These are phyloP conservation scores for rat (Rattus norvegicus) DNA, from an alignment of 2,113 vertebrate species.

Conservation along the genomic window DNA sequence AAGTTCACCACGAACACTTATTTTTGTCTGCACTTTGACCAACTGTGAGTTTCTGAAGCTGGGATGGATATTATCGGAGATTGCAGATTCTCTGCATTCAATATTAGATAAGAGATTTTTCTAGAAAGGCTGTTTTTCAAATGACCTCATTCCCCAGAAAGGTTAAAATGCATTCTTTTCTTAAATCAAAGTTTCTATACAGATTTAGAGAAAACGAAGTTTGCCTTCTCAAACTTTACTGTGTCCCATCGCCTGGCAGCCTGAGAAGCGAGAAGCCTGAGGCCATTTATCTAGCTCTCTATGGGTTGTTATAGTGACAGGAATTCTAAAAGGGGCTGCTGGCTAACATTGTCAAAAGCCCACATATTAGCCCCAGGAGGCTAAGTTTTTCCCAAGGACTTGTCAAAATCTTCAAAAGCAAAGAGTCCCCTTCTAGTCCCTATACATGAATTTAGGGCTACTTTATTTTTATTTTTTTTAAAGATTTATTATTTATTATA, in stretches of 20 bases:
- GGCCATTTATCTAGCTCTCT: not conserved
- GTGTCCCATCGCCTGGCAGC: not conserved
- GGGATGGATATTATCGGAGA: not conserved
- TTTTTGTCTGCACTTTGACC: not conserved
- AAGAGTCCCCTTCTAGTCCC: not conserved
- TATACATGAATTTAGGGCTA: not conserved
- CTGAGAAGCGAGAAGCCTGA: not conserved
- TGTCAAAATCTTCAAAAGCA: slow-evolving; percentile 40
- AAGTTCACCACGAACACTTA: not conserved
- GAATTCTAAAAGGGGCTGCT: not conserved
- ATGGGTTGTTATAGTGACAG: not conserved
- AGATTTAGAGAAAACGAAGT: not conserved
- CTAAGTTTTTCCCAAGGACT: slow-evolving; percentile 12
- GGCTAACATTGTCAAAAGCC: slow-evolving; percentile 30
- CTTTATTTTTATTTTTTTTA: too few species aligned
- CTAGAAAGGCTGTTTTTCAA: not conserved
- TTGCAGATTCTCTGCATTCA: not conserved
- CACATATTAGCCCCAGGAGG: not conserved
- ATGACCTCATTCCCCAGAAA: not conserved
- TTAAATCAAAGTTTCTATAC: not conserved
- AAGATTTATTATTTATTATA: too few species aligned
- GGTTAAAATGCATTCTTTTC: not conserved
- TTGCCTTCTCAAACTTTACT: not conserved
- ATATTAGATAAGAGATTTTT: not conserved
- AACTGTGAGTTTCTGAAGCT: not conserved